phyloP scores from a whole-genome alignment of 2,888 invertebrate genomes.

The Ecdyonurus torrentis region DNA sequence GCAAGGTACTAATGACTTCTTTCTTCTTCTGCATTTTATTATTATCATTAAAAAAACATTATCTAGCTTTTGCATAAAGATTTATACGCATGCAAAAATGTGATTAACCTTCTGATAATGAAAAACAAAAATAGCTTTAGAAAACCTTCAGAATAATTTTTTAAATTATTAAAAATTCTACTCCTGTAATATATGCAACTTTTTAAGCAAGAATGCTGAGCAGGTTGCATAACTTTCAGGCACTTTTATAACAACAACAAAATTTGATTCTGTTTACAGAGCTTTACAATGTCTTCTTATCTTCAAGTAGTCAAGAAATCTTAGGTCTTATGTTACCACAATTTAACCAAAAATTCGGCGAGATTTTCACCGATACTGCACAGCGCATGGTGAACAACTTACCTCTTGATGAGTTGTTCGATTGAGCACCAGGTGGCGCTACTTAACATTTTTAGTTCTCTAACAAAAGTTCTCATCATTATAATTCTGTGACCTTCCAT shows the following conservation, averaged over 20 bases:
- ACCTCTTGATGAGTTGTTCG: not conserved
- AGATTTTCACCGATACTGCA: not conserved
- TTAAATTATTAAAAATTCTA: too few species aligned
- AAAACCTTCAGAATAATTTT: too few species aligned
- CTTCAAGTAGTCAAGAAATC: not conserved
- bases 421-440: not conserved
- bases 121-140: too few species aligned
- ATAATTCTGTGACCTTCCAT: too few species aligned
- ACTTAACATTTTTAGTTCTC: too few species aligned
- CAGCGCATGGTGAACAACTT: not conserved
- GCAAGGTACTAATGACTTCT: too few species aligned
- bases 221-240: not conserved
- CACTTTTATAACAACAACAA: not conserved
- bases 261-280: not conserved
- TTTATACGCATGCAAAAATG: too few species aligned
- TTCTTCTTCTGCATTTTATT: too few species aligned
- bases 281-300: constrained; percentile 3
- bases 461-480: too few species aligned
- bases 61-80: too few species aligned
- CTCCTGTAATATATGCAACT: not conserved
- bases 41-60: too few species aligned
- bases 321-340: not conserved
- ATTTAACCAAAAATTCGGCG: not conserved
- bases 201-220: not conserved
- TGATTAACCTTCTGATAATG: too few species aligned